Base-by-base conservation (phyloP, 1,140 invertebrate species). In the Dreissena polymorpha region DNA sequence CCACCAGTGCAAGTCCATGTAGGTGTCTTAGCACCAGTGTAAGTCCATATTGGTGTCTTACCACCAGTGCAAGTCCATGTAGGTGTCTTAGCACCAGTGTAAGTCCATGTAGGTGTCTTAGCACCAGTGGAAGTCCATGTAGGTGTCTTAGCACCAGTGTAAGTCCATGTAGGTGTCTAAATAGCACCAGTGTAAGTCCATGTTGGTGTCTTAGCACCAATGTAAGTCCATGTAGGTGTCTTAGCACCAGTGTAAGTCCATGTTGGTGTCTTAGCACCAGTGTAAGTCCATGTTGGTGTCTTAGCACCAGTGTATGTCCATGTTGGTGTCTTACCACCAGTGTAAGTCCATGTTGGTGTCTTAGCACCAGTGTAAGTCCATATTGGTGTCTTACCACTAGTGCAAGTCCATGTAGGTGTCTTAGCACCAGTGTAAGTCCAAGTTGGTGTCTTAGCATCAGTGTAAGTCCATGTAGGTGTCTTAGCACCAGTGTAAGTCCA, bases 231-330 rank as follows among this genome's bases (percentile, higher is more conserved):
- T 39, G 39, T 39, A 5, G 39, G 39, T 39, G 65, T 51, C 67
- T 83, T 1, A 83, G 81, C 53, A 76, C 72, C 8, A 39, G 39
- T 39, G 39, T 39, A 39, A 8, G 39, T 39, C 39, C 39, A 39
- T 39, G 39, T 39, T 39, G 39, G 39, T 39, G 65, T 51, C 67
- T 83, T 1, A 83, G 81, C 53, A 76, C 72, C 8, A 39, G 39
- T 39, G 39, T 39, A 39, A 8, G 39, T 39, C 39, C 39, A 39
- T 39, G 39, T 39, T 39, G 39, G 39, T 39, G 65, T 51, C 67
- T 83, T 1, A 83, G 81, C 53, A 76, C 72, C 8, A 39, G 39
- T 39, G 39, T 39, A 39, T 2, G 39, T 39, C 39, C 39, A 39
- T 39, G 39, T 39, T 39, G 39, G 39, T 39, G 65, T 51, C 67